Evolutionary conservation across 2,113 vertebrate species (phyloP).

Genomic region (Sphaerodactylus townsendi): DNA sequence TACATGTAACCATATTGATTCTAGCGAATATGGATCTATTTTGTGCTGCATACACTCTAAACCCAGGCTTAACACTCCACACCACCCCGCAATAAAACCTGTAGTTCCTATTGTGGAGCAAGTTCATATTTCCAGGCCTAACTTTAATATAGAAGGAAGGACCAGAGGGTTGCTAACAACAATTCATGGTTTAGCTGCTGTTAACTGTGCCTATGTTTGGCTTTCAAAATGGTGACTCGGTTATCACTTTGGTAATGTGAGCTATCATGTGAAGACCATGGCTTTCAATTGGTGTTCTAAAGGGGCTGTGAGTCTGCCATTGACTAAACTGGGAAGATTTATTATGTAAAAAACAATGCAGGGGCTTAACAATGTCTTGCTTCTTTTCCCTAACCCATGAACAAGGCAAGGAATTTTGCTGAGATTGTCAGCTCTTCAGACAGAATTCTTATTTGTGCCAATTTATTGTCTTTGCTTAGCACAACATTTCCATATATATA

Average conservation of each 20-base stretch:
- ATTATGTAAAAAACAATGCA: background rate
- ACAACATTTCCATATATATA: conserved; percentile 42
- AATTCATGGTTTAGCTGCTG: background rate
- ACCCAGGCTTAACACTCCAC: conserved; percentile 41
- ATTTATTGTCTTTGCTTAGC: conserved; percentile 55
- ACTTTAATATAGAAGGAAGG: background rate
- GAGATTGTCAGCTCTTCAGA: conserved; percentile 21
- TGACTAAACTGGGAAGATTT: conserved; percentile 20
- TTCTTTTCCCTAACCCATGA: background rate
- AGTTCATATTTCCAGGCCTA: background rate
- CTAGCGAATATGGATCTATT: conserved; percentile 27
- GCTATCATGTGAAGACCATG: background rate
- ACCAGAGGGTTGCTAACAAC: background rate
- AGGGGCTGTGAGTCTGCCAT: background rate
- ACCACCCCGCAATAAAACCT: background rate
- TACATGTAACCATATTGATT: conserved; percentile 41
- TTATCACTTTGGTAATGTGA: conserved; percentile 26
- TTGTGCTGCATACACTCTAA: conserved; percentile 53
- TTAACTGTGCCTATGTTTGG: background rate
- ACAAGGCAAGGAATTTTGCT: conserved; percentile 3
- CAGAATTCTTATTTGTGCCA: conserved; percentile 13
- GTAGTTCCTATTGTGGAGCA: background rate
- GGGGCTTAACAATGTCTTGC: background rate
- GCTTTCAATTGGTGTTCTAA: background rate
- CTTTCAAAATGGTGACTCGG: background rate